Evolutionary conservation across 2,113 vertebrate species (phyloP).

Genomic region (Gallinago jamesoni): DNA sequence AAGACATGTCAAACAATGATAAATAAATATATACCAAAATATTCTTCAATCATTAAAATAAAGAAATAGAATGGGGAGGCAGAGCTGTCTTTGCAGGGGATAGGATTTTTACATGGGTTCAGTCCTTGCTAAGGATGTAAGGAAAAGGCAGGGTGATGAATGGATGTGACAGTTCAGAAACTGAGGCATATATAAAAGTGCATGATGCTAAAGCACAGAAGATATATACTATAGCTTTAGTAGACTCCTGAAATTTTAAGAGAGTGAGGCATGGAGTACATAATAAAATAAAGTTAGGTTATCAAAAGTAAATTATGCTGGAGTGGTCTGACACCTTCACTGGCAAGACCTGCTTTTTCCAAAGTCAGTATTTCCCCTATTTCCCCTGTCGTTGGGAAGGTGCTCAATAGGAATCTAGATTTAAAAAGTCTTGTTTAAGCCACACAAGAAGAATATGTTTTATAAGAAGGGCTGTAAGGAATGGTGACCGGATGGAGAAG

Average conservation of each 20-base stretch:
- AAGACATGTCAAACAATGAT: not conserved
- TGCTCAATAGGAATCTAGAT: not conserved
- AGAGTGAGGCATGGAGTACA: not conserved
- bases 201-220: not conserved
- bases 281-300: not conserved
- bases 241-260: not conserved
- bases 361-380: not conserved
- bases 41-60: not conserved
- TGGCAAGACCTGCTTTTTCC: not conserved
- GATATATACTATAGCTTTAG: accelerated
- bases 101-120: not conserved
- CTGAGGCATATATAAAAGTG: not conserved
- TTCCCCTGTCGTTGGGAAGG: not conserved
- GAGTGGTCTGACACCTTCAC: not conserved
- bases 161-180: not conserved
- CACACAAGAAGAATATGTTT: accelerated
- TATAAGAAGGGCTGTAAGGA: not conserved
- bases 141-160: not conserved
- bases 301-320: not conserved
- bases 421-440: not conserved
- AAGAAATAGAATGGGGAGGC: not conserved
- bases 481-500: not conserved
- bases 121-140: not conserved
- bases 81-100: not conserved
- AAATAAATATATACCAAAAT: not conserved